Evolutionary conservation across 1,140 invertebrate species (phyloP).

Genomic region (Ooceraea biroi): DNA sequence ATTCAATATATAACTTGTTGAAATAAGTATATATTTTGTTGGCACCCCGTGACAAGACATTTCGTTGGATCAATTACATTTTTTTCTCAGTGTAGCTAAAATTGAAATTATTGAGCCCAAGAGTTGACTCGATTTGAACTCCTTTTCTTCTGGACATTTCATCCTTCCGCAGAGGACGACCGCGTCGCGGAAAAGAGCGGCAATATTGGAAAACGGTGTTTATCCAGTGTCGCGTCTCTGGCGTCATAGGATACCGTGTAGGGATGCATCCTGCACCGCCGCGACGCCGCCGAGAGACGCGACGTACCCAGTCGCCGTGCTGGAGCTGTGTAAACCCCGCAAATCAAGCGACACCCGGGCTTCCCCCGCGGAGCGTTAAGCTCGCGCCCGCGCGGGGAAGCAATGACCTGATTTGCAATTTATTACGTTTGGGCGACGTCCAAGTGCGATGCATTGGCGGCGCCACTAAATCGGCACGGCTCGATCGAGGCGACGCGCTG

Average conservation of each 20-base stretch:
- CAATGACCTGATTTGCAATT: slow-evolving; percentile 80
- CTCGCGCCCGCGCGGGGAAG: slow-evolving; percentile 70
- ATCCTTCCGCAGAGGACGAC: too few relatives aligned
- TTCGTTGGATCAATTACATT: too few relatives aligned
- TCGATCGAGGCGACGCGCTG: slow-evolving; percentile 10
- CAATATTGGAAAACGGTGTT: slow-evolving; percentile 30
- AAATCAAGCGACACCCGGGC: slow-evolving; percentile 40
- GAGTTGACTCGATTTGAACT: too few relatives aligned
- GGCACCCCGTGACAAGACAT: too few relatives aligned
- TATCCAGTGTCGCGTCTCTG: slow-evolving; percentile 25
- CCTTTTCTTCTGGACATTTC: too few relatives aligned
- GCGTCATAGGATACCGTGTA: not conserved
- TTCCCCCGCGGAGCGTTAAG: slow-evolving; percentile 39
- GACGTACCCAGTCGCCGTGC: not conserved
- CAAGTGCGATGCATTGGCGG: slow-evolving; percentile 74
- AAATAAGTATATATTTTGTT: too few relatives aligned
- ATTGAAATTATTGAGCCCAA: too few relatives aligned
- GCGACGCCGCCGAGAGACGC: not conserved
- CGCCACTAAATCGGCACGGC: slow-evolving; percentile 69
- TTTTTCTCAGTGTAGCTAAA: too few relatives aligned
- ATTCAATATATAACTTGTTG: too few relatives aligned
- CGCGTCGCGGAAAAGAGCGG: not conserved
- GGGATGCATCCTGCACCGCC: not conserved
- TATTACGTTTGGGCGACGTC: slow-evolving; percentile 78
- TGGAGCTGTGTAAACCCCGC: slow-evolving; percentile 19